A percentile compares a stretch with the other conserved stretches of the same genome.
These are phyloP conservation scores for Siniperca obscura DNA, from an alignment of 2,797 vertebrate genomes.

Conservation along the genomic window DNA sequence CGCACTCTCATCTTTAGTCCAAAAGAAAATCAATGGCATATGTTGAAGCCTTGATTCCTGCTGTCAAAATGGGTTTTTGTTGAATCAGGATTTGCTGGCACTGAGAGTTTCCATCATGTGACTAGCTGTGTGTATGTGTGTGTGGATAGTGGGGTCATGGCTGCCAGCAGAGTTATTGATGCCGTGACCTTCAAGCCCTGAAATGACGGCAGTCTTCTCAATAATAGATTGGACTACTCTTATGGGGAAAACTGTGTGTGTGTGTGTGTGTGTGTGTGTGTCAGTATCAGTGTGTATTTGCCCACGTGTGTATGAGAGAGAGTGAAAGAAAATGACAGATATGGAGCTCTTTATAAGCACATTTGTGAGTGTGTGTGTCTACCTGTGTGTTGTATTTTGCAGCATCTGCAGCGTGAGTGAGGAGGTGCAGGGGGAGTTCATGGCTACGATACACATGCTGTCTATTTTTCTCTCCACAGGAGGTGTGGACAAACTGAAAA, in stretches of 20 bases:
- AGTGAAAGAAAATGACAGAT: slow-evolving; percentile 30
- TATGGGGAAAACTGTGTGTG: slow-evolving; percentile 50
- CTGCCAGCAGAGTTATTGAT: slow-evolving; percentile 74
- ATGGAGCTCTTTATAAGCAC: slow-evolving; percentile 29
- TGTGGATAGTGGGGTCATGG: slow-evolving; percentile 32
- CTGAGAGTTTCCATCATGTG: slow-evolving; percentile 48
- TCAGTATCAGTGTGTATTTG: neutral
- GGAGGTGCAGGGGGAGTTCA: slow-evolving; percentile 46
- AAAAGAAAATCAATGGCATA: neutral
- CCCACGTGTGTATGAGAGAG: slow-evolving; percentile 6
- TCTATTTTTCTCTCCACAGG: slow-evolving; percentile 41
- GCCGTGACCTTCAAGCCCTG: slow-evolving; percentile 75
- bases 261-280: slow-evolving; percentile 11
- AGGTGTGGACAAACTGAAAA: neutral
- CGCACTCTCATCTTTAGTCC: too few species aligned
- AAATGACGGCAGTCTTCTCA: slow-evolving; percentile 71
- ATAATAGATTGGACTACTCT: slow-evolving; percentile 74
- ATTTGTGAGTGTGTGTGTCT: slow-evolving; percentile 25
- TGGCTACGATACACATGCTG: neutral
- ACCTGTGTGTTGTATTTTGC: slow-evolving; percentile 23
- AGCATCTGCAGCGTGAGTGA: slow-evolving; percentile 21
- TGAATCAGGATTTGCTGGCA: slow-evolving; percentile 15
- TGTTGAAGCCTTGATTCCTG: neutral
- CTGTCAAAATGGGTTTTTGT: slow-evolving; percentile 6
- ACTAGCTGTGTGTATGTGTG: slow-evolving; percentile 31